Percentiles rank a stretch among this genome's conserved stretches.
These are phyloP conservation scores for Cyprinodon diabolis DNA, from an alignment of 2,797 vertebrate species.

Conservation along the genomic window DNA sequence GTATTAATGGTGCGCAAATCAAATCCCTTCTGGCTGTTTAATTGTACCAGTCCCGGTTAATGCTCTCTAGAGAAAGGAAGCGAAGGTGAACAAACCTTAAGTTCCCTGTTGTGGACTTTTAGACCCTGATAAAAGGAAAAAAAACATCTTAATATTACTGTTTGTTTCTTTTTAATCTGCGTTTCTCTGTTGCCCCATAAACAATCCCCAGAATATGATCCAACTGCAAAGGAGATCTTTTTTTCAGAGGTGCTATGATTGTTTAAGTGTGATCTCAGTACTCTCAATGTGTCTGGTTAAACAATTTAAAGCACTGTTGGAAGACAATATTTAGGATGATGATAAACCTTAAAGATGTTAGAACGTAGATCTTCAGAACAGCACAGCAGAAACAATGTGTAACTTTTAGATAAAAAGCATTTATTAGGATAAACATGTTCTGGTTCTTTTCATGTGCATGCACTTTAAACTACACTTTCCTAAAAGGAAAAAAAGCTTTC, in stretches of 20 bases:
- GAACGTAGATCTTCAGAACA: background rate
- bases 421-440: constrained; percentile 14
- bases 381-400: background rate
- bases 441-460: background rate
- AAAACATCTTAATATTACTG: no score
- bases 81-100: no score
- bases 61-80: no score
- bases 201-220: background rate
- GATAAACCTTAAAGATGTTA: background rate
- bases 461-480: constrained; percentile 43
- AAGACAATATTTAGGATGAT: background rate
- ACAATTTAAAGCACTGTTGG: background rate
- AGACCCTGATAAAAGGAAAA: no score
- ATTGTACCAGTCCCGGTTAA: no score
- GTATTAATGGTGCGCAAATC: no score
- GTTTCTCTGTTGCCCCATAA: no score
- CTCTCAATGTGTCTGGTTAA: background rate
- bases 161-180: no score
- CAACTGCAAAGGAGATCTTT: background rate
- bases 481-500: constrained; percentile 4
- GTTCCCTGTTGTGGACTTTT: no score
- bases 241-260: background rate
- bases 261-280: constrained; percentile 9
- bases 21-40: no score
- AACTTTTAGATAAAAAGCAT: background rate